Conservation (phyloP, 2,888 invertebrate genomes). For the Isotomurus palustris region DNA sequence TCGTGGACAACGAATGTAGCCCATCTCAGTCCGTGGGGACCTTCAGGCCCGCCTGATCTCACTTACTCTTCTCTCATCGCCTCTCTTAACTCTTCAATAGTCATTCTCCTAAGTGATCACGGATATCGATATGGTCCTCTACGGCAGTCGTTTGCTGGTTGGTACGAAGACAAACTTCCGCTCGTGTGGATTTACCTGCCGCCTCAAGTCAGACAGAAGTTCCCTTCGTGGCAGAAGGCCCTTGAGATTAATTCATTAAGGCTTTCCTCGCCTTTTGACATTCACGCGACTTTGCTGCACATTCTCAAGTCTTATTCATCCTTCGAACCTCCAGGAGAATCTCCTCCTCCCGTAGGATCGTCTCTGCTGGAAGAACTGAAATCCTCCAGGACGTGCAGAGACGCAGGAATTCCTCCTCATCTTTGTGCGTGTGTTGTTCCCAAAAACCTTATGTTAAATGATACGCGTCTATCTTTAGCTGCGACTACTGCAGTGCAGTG, state of each 20-base stretch:
- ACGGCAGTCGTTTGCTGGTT: slow-evolving; percentile 63
- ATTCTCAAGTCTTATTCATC: slow-evolving; percentile 24
- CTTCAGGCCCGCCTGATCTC: slow-evolving; percentile 26
- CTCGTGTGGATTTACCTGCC: slow-evolving; percentile 39
- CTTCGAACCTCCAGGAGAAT: no score
- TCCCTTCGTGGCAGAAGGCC: slow-evolving; percentile 22
- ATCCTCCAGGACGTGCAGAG: slow-evolving; percentile 23
- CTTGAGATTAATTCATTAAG: slow-evolving; percentile 35
- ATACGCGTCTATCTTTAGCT: slow-evolving; percentile 13
- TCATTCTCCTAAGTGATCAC: slow-evolving; percentile 71
- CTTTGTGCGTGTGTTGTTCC: slow-evolving; percentile 39
- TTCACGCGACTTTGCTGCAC: slow-evolving; percentile 34
- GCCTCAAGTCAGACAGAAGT: slow-evolving; percentile 11
- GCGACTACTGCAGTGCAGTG: slow-evolving; percentile 18
- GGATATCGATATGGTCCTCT: slow-evolving; percentile 61
- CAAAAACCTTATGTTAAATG: slow-evolving; percentile 11
- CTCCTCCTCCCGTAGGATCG: slow-evolving; percentile 15
- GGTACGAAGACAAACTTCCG: slow-evolving; percentile 51
- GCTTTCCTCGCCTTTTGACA: slow-evolving; percentile 36
- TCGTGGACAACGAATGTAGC: slow-evolving; percentile 38
- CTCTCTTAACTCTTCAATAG: slow-evolving; percentile 57
- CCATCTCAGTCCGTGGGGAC: slow-evolving; percentile 32
- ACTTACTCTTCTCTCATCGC: slow-evolving; percentile 23
- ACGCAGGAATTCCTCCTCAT: slow-evolving; percentile 33
- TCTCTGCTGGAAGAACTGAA: slow-evolving; percentile 32